These are phyloP conservation scores for Heliconius himera DNA, from an alignment of 1,140 invertebrate species.

Conservation along the genomic window DNA sequence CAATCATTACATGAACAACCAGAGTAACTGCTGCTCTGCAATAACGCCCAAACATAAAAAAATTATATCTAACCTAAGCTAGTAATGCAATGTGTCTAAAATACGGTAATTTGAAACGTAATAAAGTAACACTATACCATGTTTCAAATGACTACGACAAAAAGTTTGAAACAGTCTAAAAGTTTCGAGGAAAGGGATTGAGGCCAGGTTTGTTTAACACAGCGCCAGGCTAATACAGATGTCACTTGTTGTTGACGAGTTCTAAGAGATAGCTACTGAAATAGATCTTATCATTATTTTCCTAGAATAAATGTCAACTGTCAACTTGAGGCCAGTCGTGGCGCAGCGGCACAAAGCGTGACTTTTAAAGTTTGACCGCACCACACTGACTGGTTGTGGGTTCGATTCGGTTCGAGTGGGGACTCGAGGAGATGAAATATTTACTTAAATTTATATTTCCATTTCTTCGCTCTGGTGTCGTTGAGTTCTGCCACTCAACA, in stretches of 20 bases:
- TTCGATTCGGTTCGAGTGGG: too few relatives aligned
- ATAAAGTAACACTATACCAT: background rate
- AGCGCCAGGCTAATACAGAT: slow-evolving; percentile 55
- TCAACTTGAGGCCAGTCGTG: too few relatives aligned
- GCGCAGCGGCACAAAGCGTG: too few relatives aligned
- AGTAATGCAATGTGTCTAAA: background rate
- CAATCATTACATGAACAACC: too few relatives aligned
- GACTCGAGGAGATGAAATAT: too few relatives aligned
- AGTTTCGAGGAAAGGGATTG: slow-evolving; percentile 68
- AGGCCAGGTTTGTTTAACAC: slow-evolving; percentile 72
- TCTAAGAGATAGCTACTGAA: slow-evolving; percentile 43
- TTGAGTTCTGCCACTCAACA: too few relatives aligned
- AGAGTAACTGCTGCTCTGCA: too few relatives aligned
- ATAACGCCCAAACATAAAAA: background rate
- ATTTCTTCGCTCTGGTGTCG: too few relatives aligned
- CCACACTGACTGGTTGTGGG: too few relatives aligned
- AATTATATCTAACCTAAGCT: background rate
- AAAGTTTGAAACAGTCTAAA: slow-evolving; percentile 64
- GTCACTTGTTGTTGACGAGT: slow-evolving; percentile 60
- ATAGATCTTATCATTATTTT: slow-evolving; percentile 41
- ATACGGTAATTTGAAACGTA: background rate
- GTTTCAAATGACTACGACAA: slow-evolving; percentile 40
- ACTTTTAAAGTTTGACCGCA: too few relatives aligned
- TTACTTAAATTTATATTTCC: too few relatives aligned
- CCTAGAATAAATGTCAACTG: background rate